Conservation (phyloP, 2,797 vertebrate species). For the Phoxinus dragarum region DNA sequence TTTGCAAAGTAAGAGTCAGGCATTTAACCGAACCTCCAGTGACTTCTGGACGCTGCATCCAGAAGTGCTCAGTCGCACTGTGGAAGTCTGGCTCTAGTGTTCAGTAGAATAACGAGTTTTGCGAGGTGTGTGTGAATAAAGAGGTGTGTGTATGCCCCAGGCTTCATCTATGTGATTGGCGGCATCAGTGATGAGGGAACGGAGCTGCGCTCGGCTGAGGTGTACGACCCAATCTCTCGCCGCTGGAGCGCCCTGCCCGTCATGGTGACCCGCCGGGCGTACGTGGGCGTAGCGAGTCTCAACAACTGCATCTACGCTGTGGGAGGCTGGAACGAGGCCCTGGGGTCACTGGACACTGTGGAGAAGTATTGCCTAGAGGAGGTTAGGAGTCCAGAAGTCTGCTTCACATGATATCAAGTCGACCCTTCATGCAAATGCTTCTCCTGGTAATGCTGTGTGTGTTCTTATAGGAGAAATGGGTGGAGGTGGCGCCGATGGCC, state of each 20-base stretch:
- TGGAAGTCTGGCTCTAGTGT: not conserved
- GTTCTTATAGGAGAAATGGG: slow-evolving; percentile 90
- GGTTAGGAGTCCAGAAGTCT: slow-evolving; percentile 71
- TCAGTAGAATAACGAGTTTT: not conserved
- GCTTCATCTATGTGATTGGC: slow-evolving; percentile 93
- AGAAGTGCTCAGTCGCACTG: not conserved
- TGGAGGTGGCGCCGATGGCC: slow-evolving; percentile 93
- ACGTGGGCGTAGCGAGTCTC: slow-evolving; percentile 91
- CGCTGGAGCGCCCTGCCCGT: slow-evolving; percentile 92
- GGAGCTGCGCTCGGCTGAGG: slow-evolving; percentile 91
- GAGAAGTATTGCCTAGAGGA: slow-evolving; percentile 96
- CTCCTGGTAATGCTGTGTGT: not conserved
- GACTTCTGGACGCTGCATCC: not conserved
- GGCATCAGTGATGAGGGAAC: slow-evolving; percentile 92
- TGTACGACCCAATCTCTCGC: slow-evolving; percentile 90
- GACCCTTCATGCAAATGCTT: not conserved
- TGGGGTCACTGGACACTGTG: slow-evolving; percentile 91
- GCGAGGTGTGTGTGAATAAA: too few relatives aligned
- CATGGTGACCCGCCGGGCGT: slow-evolving; percentile 90
- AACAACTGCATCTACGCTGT: slow-evolving; percentile 94
- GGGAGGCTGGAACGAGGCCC: slow-evolving; percentile 94
- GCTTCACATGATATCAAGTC: not conserved
- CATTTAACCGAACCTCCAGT: not conserved
- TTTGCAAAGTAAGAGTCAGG: not conserved
- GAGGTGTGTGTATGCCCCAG: slow-evolving; percentile 68